Evolutionary conservation across 2,113 vertebrate species (phyloP).

Genomic region (Terrapene triunguis): DNA sequence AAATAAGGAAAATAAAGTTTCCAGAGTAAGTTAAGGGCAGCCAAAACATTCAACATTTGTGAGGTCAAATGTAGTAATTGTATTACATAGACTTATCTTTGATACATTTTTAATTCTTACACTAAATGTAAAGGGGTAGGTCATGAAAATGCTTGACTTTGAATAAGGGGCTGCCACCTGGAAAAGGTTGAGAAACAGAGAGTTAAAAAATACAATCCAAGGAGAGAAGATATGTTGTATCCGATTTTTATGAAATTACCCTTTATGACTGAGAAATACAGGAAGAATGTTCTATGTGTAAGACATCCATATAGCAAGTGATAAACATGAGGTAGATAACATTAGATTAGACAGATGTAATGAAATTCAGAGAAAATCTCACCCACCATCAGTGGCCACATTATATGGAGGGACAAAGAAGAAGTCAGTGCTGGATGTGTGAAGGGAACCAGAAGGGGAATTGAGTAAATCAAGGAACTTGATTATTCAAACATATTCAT

Average conservation of each 20-base stretch:
- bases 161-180: neutral
- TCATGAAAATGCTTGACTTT: neutral
- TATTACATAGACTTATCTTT: neutral
- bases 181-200: neutral
- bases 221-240: neutral
- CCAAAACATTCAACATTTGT: neutral
- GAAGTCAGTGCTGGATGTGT: neutral
- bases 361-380: neutral
- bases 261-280: neutral
- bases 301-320: neutral
- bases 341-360: neutral
- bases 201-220: neutral
- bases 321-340: neutral
- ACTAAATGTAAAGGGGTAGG: neutral
- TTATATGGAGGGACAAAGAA: neutral
- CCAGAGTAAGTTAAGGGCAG: neutral
- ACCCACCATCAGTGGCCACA: neutral
- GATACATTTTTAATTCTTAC: neutral
- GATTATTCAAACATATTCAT: neutral
- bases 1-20: neutral
- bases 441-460: neutral
- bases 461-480: neutral
- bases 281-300: neutral
- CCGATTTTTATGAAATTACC: neutral
- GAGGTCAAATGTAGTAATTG: neutral